Conservation (phyloP, 2,113 vertebrate genomes). For the Prietella phreatophila region DNA sequence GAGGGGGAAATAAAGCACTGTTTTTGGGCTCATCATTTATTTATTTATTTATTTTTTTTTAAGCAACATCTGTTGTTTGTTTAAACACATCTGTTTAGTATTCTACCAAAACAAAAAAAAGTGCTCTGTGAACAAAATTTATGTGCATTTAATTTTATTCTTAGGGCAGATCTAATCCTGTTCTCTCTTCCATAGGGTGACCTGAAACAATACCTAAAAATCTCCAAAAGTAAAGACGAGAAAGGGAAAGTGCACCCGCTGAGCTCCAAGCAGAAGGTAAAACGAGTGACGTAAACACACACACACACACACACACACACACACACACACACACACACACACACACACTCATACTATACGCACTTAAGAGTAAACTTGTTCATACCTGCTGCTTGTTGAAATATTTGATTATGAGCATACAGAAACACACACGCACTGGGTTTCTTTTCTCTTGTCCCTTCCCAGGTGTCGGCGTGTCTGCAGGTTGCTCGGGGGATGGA, state of each 20-base stretch:
- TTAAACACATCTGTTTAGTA: neutral
- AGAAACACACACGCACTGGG: neutral
- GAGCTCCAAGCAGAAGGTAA: constrained; percentile 85
- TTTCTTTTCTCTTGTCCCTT: constrained; percentile 4
- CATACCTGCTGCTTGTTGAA: neutral
- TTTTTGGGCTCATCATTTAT: too few relatives aligned
- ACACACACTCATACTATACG: neutral
- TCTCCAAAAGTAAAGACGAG: constrained; percentile 84
- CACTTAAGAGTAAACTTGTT: neutral
- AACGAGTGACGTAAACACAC: neutral
- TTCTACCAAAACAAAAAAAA: neutral
- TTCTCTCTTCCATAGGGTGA: constrained; percentile 72
- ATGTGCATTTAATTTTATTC: neutral
- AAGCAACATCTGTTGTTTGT: neutral
- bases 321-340: neutral
- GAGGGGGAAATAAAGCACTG: too few relatives aligned
- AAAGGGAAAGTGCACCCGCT: constrained; percentile 79
- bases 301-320: neutral
- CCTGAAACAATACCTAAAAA: constrained; percentile 85
- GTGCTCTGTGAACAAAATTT: neutral
- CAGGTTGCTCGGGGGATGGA: constrained; percentile 85
- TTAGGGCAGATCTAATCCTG: neutral
- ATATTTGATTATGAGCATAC: neutral
- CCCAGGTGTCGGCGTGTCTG: constrained; percentile 76
- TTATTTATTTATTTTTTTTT: too few relatives aligned